phyloP scores from a whole-genome alignment of 92 coral and sea anemone genomes.

The Palythoa grandis region DNA sequence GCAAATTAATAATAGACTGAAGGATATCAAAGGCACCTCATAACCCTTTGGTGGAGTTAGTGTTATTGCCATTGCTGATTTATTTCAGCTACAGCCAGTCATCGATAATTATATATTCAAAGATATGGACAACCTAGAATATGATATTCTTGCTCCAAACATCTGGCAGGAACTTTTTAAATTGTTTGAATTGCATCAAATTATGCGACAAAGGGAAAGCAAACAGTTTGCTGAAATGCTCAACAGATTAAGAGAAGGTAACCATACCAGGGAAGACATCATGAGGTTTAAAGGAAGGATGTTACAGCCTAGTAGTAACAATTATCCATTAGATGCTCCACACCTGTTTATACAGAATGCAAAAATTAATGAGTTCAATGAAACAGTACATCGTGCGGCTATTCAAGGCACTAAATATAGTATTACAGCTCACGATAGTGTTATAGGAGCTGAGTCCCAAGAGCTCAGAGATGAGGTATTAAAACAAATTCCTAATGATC shows the following conservation, averaged over 20 bases:
- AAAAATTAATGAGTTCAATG: conserved; percentile 13
- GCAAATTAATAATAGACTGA: conserved; percentile 9
- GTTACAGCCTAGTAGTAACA: neutral
- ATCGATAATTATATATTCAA: conserved; percentile 3
- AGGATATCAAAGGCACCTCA: conserved; percentile 9
- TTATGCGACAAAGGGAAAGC: neutral
- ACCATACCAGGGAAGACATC: conserved; percentile 3
- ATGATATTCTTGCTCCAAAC: conserved; percentile 7
- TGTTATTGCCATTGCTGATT: conserved; percentile 3
- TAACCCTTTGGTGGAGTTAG: conserved; percentile 1
- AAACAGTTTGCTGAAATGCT: conserved; percentile 10
- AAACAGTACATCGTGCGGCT: conserved; percentile 12
- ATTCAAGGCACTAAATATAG: conserved; percentile 15
- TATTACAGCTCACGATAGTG: conserved; percentile 49
- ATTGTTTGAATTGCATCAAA: neutral
- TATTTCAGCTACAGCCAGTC: conserved; percentile 6
- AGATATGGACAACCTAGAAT: conserved; percentile 10
- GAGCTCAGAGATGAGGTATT: conserved; percentile 19
- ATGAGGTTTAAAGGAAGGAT: neutral
- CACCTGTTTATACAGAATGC: conserved; percentile 7
- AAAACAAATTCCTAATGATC: conserved; percentile 43
- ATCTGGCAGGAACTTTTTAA: neutral
- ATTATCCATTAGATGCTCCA: neutral
- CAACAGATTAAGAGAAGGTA: conserved; percentile 6
- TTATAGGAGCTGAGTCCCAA: conserved; percentile 11